These are phyloP conservation scores for Heterodera carotae DNA, from an alignment of 1,140 invertebrate genomes.

Conservation along the genomic window DNA sequence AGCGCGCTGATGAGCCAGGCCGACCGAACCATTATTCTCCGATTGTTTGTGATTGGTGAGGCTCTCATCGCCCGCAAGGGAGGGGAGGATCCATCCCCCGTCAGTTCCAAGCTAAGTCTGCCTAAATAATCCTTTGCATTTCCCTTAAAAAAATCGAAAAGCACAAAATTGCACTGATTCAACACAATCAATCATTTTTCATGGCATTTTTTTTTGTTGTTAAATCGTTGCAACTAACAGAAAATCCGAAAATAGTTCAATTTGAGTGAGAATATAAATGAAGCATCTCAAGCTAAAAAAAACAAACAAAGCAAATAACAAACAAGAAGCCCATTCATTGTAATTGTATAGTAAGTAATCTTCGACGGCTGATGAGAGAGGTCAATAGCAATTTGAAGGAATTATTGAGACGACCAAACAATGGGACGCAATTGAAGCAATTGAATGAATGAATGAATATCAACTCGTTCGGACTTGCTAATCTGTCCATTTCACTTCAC, in stretches of 20 bases:
- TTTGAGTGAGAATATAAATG: too few relatives aligned
- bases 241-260: too few relatives aligned
- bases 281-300: too few relatives aligned
- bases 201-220: too few relatives aligned
- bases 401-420: neutral
- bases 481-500: neutral
- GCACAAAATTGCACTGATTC: too few relatives aligned
- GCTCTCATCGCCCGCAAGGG: neutral
- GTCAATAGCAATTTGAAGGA: neutral
- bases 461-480: neutral
- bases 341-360: too few relatives aligned
- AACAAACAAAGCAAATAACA: too few relatives aligned
- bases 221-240: too few relatives aligned
- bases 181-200: too few relatives aligned
- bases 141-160: neutral
- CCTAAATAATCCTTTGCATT: neutral
- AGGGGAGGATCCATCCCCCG: too few relatives aligned
- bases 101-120: neutral
- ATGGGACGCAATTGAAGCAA: neutral
- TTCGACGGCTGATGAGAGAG: neutral
- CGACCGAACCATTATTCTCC: neutral
- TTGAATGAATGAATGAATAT: neutral
- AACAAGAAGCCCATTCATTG: too few relatives aligned
- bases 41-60: neutral
- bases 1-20: neutral